Evolutionary conservation across 2,113 vertebrate species (phyloP).

Genomic region (Anarrhichthys ocellatus): DNA sequence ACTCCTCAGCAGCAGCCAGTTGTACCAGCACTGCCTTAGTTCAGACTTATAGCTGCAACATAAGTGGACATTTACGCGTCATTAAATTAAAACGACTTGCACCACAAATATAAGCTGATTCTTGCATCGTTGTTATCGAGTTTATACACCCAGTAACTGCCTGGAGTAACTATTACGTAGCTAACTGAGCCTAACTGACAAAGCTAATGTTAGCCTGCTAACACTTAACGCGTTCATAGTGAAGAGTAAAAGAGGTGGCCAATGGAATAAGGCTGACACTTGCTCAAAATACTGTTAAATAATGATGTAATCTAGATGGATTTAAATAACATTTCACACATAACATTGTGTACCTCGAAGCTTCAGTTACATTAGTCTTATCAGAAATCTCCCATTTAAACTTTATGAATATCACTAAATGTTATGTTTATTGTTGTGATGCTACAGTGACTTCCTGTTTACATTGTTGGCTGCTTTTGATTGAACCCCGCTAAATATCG

Average conservation of each 20-base stretch:
- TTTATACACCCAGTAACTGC: no score
- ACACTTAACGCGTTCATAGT: background rate
- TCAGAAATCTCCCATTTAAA: background rate
- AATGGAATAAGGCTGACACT: background rate
- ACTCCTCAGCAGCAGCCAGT: background rate
- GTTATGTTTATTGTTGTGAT: background rate
- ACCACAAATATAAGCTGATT: background rate
- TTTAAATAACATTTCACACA: background rate
- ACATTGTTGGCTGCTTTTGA: background rate
- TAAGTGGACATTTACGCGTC: background rate
- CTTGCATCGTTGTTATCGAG: background rate
- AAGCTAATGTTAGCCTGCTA: background rate
- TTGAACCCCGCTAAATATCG: background rate
- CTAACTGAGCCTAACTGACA: no score
- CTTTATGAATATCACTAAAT: background rate
- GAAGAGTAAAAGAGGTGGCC: background rate
- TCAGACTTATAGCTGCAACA: background rate
- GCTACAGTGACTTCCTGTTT: background rate
- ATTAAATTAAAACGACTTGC: no score
- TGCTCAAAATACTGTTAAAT: background rate
- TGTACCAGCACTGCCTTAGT: background rate
- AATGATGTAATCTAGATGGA: background rate
- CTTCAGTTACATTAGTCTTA: background rate
- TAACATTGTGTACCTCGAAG: background rate
- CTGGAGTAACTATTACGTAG: background rate